These are phyloP conservation scores for Mamestra configurata DNA, from an alignment of 1,140 invertebrate genomes.

Conservation along the genomic window DNA sequence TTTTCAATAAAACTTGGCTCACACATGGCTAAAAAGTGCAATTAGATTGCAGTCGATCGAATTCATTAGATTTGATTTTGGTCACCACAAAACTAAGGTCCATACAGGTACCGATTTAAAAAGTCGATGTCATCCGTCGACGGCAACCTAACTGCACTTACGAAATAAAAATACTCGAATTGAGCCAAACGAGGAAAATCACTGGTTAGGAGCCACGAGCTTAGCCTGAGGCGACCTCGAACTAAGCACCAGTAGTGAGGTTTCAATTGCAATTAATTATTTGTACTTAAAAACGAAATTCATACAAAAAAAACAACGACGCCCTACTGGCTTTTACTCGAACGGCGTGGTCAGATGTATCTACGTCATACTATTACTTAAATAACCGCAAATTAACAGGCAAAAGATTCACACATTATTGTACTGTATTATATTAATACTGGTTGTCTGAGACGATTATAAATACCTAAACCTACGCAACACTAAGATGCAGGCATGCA, in stretches of 20 bases:
- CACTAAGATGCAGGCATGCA: background rate
- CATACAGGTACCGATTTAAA: too few species aligned
- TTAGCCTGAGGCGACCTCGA: background rate
- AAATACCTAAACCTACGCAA: background rate
- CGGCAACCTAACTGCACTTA: too few species aligned
- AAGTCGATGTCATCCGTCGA: too few species aligned
- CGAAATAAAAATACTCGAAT: background rate
- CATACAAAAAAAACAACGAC: background rate
- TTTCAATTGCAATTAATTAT: background rate
- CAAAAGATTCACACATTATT: background rate
- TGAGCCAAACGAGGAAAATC: background rate
- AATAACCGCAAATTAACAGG: background rate
- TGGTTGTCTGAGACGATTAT: background rate
- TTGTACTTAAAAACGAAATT: conserved; percentile 26
- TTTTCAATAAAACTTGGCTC: background rate
- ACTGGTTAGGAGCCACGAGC: too few species aligned
- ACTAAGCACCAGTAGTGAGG: background rate
- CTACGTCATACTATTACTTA: too few species aligned
- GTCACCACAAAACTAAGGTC: too few species aligned
- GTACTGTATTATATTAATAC: background rate
- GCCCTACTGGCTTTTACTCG: background rate
- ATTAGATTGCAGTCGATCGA: too few species aligned
- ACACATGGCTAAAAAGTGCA: background rate
- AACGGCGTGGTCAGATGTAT: background rate
- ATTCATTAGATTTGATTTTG: too few species aligned